Evolutionary conservation across 2,888 invertebrate genomes (phyloP), one percentile per base, ranked within the genome.

Genomic region (Alitta virens): DNA sequence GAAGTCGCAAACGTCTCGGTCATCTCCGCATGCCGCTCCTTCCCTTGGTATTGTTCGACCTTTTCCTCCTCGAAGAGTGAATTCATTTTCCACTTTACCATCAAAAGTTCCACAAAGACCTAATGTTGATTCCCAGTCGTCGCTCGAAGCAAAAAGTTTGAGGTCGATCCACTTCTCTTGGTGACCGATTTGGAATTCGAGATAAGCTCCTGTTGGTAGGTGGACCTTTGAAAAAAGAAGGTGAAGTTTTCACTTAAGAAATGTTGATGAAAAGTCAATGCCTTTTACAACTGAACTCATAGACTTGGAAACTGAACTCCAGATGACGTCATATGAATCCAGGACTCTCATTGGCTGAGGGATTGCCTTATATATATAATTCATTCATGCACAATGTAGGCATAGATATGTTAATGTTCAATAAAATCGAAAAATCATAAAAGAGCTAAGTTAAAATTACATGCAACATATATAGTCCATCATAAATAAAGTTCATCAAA

Each of bases 21-120:
- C 25, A 2, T 63, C 51, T n/a, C 67, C 68, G 38, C 67, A 68
- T 23, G 65, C 60, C 9, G 23, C 60, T 3, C 55, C 56, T 16
- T 56, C 27, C 18, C 21, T 14, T 2, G 68, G 53, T 0, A 25
- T 54, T 1, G 49, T 38, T 24, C 24, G 18, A 1, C 64, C 60
- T 5, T 49, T 23, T 26, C 60, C 57, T 25, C 64, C 63, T 7
- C 60, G 50, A 23, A 60, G 40, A 9, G 43, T 49, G 60, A 74
- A 68, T 56, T 75, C 75, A 61, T 75, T 72, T n/a, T 43, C 54
- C 0, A 56, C 49, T 42, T 74, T 64, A n/a, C 63, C 64, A 65
- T 74, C 72, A 56, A 69, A 72, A 38, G 71, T 71, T 2, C 75
- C 75, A 40, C 74, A 73, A n/a, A 76, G 64, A 1, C 76, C 76